Evolutionary conservation across 2,888 invertebrate genomes (phyloP).

Genomic region (Pandemis cinnamomeana): DNA sequence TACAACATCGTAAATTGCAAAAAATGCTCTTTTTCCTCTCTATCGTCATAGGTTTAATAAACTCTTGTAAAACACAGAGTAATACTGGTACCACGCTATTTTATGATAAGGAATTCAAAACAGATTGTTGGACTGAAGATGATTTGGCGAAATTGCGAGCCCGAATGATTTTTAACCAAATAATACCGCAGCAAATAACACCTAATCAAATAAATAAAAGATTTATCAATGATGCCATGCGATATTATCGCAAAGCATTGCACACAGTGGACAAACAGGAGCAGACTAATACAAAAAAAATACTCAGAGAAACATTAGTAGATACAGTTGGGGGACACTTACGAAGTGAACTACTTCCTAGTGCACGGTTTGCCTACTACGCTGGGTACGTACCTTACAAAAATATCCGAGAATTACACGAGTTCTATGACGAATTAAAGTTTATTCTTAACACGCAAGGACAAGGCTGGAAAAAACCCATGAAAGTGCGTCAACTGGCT

Average conservation of each 20-base stretch:
- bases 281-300: slow-evolving; percentile 50
- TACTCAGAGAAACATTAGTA: slow-evolving; percentile 66
- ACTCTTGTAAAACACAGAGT: slow-evolving; percentile 49
- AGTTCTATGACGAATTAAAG: slow-evolving; percentile 65
- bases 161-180: slow-evolving; percentile 65
- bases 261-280: slow-evolving; percentile 49
- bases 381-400: slow-evolving; percentile 73
- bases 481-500: slow-evolving; percentile 59
- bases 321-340: slow-evolving; percentile 76
- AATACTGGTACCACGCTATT: slow-evolving; percentile 72
- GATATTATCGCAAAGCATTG: slow-evolving; percentile 64
- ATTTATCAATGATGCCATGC: slow-evolving; percentile 62
- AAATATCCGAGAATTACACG: slow-evolving; percentile 62
- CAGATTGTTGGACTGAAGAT: slow-evolving; percentile 68
- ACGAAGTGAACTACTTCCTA: slow-evolving; percentile 68
- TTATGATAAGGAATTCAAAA: slow-evolving; percentile 51
- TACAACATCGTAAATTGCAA: not conserved
- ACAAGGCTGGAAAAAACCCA: slow-evolving; percentile 68
- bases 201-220: slow-evolving; percentile 64
- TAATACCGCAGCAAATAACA: slow-evolving; percentile 58
- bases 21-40: slow-evolving; percentile 66
- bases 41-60: slow-evolving; percentile 57
- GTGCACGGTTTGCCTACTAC: slow-evolving; percentile 72
- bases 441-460: slow-evolving; percentile 70
- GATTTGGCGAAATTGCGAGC: slow-evolving; percentile 69